A percentile compares a stretch with the other conserved stretches of the same genome.
Conservation (phyloP, 2,888 invertebrate species). For the Glomeris marginata region DNA sequence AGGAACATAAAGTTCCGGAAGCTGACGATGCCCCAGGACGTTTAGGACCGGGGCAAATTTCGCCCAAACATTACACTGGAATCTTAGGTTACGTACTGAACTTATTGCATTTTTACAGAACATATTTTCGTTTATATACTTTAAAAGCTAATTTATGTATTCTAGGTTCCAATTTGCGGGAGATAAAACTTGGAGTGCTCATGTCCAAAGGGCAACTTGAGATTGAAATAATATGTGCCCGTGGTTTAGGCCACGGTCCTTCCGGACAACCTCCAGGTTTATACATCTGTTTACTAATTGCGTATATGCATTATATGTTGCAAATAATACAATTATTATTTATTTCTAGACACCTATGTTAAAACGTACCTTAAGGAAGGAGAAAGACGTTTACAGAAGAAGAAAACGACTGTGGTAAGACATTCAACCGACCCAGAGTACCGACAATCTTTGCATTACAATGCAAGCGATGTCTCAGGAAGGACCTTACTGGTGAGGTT, state of each 20-base stretch:
- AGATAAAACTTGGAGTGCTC: constrained; percentile 71
- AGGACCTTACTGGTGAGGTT: constrained; percentile 51
- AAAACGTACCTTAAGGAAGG: constrained; percentile 84
- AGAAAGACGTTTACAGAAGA: constrained; percentile 75
- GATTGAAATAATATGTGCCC: constrained; percentile 63
- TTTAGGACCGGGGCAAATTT: constrained; percentile 8
- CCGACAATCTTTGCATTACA: constrained; percentile 73
- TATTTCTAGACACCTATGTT: constrained; percentile 66
- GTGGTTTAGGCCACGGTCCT: constrained; percentile 50
- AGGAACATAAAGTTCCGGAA: not conserved
- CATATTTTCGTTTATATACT: too few relatives aligned
- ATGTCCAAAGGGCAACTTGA: constrained; percentile 85
- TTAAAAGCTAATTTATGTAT: not conserved
- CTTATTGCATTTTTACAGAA: too few relatives aligned
- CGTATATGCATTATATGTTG: not conserved
- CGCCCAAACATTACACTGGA: constrained; percentile 10
- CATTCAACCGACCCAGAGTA: constrained; percentile 71
- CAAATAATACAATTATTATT: not conserved
- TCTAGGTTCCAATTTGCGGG: constrained; percentile 33
- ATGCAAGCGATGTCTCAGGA: constrained; percentile 36
- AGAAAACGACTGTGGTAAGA: constrained; percentile 71
- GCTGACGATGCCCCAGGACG: not conserved
- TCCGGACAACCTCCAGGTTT: constrained; percentile 49
- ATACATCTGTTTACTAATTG: not conserved
- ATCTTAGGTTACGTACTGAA: not conserved